Base-by-base conservation (phyloP, 2,797 vertebrate genomes). In the Hyperoplus immaculatus region DNA sequence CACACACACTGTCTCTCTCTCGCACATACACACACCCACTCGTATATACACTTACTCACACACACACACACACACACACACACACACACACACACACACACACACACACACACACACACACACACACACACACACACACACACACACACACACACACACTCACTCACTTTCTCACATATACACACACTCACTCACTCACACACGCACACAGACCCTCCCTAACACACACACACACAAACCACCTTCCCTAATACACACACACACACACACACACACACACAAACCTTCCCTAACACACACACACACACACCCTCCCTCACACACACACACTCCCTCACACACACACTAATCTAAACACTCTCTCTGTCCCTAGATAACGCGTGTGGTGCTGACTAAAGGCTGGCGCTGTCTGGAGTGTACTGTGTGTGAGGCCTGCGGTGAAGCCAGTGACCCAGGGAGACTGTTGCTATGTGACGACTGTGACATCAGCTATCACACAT, bases 401-500 rank as follows among this genome's bases (percentile, higher is more conserved):
- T 99, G 97, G 97, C 95, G 97, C 82, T 99, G 97, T 87, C 93
- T 99, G 70, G 97, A 99, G 88, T 99, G 97, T 82, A 98, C 97
- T 0, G 97, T 99, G 78, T 99, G 97, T 15, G 97, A 98, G 86
- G 96, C 97, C 11, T 99, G 97, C 3, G 97, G 97, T 14, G 96
- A 98, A 74, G 97, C 97, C 2, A 97, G 96, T 0, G 97, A 99
- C 85, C 97, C 97, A 0, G 97, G 96, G 2, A 93, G 97, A 0
- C 93, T 99, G 77, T 92, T 99, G 36, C 95, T 99, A 9, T 99
- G 97, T 1, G 97, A 98, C 0, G 97, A 98, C 92, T 98, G 97
- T 81, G 97, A 99, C 92, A 98, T 98, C 93, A 99, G 97, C 83
- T 99, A 98, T 82, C 97, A 99, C 89, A 99, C 97, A 0, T 98